These are phyloP conservation scores for Etheostoma perlongum DNA, from an alignment of 2,797 vertebrate genomes.

Conservation along the genomic window DNA sequence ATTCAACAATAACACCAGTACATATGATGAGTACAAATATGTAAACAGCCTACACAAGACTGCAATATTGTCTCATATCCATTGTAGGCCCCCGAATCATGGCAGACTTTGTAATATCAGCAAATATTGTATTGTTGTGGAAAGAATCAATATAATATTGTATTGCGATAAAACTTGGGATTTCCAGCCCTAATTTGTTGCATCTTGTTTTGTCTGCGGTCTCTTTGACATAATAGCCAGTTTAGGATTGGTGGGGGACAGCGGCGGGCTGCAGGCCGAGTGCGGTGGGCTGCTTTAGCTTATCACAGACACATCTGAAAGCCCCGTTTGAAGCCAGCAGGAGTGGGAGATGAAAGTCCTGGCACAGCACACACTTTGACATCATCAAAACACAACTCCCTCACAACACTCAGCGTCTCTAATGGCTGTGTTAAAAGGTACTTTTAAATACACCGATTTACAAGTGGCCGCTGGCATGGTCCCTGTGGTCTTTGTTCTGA, in stretches of 20 bases:
- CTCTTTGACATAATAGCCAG: not conserved
- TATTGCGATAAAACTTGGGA: too few species aligned
- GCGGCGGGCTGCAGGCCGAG: not conserved
- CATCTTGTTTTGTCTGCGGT: not conserved
- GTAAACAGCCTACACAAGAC: too few species aligned
- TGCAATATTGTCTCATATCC: too few species aligned
- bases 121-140: too few species aligned
- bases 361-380: slow-evolving; percentile 67
- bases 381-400: slow-evolving; percentile 75
- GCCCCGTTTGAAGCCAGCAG: slow-evolving; percentile 77
- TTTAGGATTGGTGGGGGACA: slow-evolving; percentile 4
- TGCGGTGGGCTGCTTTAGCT: slow-evolving; percentile 33
- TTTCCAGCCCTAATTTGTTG: too few species aligned
- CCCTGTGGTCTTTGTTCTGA: slow-evolving; percentile 51
- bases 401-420: slow-evolving; percentile 65
- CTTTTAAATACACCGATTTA: slow-evolving; percentile 72
- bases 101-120: too few species aligned
- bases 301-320: slow-evolving; percentile 64
- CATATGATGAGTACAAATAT: too few species aligned
- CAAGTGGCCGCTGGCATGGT: slow-evolving; percentile 64
- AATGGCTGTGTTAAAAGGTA: slow-evolving; percentile 74
- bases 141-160: too few species aligned
- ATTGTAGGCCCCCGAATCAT: too few species aligned
- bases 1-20: too few species aligned
- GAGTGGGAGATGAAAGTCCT: slow-evolving; percentile 79